Conservation (phyloP, 1,140 invertebrate species). For the Stratiolaelaps scimitus region DNA sequence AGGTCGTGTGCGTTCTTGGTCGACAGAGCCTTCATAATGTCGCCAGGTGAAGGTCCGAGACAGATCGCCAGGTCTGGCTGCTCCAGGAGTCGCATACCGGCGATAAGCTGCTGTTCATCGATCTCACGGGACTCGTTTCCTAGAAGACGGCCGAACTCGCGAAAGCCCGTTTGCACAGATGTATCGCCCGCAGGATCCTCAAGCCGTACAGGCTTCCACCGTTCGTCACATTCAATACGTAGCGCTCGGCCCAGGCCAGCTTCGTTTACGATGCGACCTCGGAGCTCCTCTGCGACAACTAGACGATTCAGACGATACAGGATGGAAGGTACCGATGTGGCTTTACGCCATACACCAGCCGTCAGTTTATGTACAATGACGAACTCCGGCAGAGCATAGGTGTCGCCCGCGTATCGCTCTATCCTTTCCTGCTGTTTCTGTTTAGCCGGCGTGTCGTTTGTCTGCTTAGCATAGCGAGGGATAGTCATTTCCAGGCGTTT, state of each 20-base stretch:
- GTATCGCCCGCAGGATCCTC: slow-evolving; percentile 79
- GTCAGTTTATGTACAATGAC: slow-evolving; percentile 85
- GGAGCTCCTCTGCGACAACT: slow-evolving; percentile 80
- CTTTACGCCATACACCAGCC: slow-evolving; percentile 89
- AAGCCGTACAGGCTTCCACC: slow-evolving; percentile 76
- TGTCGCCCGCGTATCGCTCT: slow-evolving; percentile 55
- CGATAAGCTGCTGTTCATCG: slow-evolving; percentile 28
- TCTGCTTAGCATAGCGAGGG: slow-evolving; percentile 82
- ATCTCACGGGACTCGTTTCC: slow-evolving; percentile 29
- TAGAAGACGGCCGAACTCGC: neutral
- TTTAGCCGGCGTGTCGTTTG: too few relatives aligned
- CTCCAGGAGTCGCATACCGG: slow-evolving; percentile 56
- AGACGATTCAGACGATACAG: slow-evolving; percentile 85
- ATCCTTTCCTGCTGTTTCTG: slow-evolving; percentile 78
- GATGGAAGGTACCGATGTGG: slow-evolving; percentile 87
- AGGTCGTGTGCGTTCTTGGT: slow-evolving; percentile 99
- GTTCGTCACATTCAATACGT: slow-evolving; percentile 50
- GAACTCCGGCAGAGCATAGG: slow-evolving; percentile 95
- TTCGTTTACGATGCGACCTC: slow-evolving; percentile 60
- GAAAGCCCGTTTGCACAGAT: slow-evolving; percentile 38
- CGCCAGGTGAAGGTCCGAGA: slow-evolving; percentile 78
- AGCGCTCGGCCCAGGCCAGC: slow-evolving; percentile 59
- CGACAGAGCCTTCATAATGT: slow-evolving; percentile 86
- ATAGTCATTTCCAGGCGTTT: slow-evolving; percentile 87
- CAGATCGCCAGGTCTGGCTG: slow-evolving; percentile 62